Evolutionary conservation across 2,888 invertebrate species (phyloP), one percentile per base, ranked within the genome.

Genomic region (Drosophila anomelani): DNA sequence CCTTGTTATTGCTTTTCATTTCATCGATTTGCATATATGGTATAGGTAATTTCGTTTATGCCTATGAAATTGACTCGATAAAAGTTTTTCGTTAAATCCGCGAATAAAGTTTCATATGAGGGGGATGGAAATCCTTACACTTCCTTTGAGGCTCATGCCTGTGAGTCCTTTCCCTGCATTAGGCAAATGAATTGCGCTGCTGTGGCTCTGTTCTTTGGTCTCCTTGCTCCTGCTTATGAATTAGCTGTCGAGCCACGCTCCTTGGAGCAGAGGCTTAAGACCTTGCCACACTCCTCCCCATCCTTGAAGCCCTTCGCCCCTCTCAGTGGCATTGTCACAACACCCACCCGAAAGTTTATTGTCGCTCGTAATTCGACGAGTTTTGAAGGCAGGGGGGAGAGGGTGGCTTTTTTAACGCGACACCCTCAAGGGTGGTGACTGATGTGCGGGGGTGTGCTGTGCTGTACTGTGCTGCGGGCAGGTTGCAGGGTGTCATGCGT

Each of bases 121-220:
- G 70, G 71, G 73, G 60, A 29, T 71, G 68, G 59, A 76, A 59
- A 71, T 62, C 59, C 54, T 34, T 62, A 34, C 26, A 59, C 64
- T 71, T 60, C 49, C 62, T 62, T 55, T 5, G 3, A 49, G 49
- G 49, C 8, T 9, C 54, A 20, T 34, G n/a, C 41, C 17, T 4
- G 56, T 66, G 58, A 72, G 71, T 71, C 68, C 54, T 38, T 15
- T n/a, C n/a, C 17, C 55, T 70, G 83, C 86, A 86, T 86, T 86
- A 86, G 79, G 90, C 81, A 86, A 90, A 88, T 90, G 90, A 86
- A 81, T 86, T 83, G 77, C 77, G 73, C 72, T 67, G 29, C 5
- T 23, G 10, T 13, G 13, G 15, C 36, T 55, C 38, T 15, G 13
- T 62, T 44, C 41, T 12, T 34, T 10, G 32, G 9, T 26, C 53